Evolutionary conservation across 1,140 invertebrate species (phyloP).

Genomic region (Daktulosphaira vitifoliae): DNA sequence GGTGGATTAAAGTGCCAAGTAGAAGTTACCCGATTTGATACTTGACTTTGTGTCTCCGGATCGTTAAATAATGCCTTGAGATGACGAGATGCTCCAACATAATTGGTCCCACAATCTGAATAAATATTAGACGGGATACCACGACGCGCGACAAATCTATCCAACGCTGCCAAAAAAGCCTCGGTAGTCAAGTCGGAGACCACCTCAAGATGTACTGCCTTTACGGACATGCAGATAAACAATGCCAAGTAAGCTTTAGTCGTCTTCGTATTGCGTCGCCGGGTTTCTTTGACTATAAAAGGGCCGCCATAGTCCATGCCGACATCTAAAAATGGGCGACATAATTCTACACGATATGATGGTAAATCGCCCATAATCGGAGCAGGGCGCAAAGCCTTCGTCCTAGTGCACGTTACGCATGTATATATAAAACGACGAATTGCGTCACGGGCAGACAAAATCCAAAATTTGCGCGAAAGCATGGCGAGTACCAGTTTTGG

Average conservation of each 20-base stretch:
- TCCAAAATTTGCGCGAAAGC: slow-evolving; percentile 41
- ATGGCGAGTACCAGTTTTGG: slow-evolving; percentile 38
- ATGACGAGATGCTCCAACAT: slow-evolving; percentile 38
- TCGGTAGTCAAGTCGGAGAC: slow-evolving; percentile 43
- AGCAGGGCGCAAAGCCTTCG: background rate
- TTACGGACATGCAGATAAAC: slow-evolving; percentile 44
- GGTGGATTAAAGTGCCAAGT: slow-evolving; percentile 39
- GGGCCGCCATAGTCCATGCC: slow-evolving; percentile 38
- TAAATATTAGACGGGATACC: slow-evolving; percentile 41
- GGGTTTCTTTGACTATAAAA: background rate
- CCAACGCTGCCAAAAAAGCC: slow-evolving; percentile 42
- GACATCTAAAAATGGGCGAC: slow-evolving; percentile 38
- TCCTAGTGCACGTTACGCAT: slow-evolving; percentile 40
- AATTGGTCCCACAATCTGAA: slow-evolving; percentile 44
- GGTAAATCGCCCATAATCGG: slow-evolving; percentile 42
- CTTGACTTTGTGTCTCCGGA: background rate
- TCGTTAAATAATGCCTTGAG: background rate
- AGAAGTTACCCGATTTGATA: slow-evolving; percentile 11
- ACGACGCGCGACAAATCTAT: slow-evolving; percentile 43
- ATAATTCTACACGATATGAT: slow-evolving; percentile 36
- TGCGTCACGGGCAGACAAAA: slow-evolving; percentile 37
- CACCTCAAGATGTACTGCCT: slow-evolving; percentile 45
- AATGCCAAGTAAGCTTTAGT: slow-evolving; percentile 41
- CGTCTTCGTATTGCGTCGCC: background rate
- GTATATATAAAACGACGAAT: slow-evolving; percentile 36